Conservation (phyloP, 2,888 invertebrate genomes). For the Mechanitis mazaeus region DNA sequence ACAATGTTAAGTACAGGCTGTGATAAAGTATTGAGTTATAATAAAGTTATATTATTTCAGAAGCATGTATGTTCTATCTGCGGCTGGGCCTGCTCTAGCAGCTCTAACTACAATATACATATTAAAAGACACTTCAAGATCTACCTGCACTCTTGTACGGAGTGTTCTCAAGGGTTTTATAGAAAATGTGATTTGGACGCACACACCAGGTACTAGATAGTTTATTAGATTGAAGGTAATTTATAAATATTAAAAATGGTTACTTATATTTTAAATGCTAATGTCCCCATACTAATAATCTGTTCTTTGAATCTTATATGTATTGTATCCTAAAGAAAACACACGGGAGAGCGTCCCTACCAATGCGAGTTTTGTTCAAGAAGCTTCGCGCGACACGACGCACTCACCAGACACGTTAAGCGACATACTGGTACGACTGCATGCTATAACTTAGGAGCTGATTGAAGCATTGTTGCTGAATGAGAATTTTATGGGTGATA, state of each 20-base stretch:
- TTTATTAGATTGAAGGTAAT: no score
- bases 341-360: constrained; percentile 49
- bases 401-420: constrained; percentile 41
- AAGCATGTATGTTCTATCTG: constrained; percentile 51
- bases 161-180: constrained; percentile 57
- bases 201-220: constrained; percentile 46
- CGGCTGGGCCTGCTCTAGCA: constrained; percentile 40
- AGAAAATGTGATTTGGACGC: constrained; percentile 43
- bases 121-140: constrained; percentile 51
- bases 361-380: constrained; percentile 45
- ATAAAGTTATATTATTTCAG: constrained; percentile 31
- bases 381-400: constrained; percentile 40
- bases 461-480: no score
- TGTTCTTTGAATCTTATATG: background rate
- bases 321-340: constrained; percentile 40
- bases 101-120: constrained; percentile 50
- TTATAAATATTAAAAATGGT: background rate
- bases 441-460: no score
- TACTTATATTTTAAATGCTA: no score
- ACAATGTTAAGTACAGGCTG: no score
- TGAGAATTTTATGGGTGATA: no score
- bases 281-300: no score
- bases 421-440: constrained; percentile 41
- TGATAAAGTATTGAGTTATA: background rate
- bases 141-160: constrained; percentile 41